Evolutionary conservation across 2,797 vertebrate species (phyloP), one percentile per base, ranked within the genome.

Genomic region (Halcyon leucocephala): DNA sequence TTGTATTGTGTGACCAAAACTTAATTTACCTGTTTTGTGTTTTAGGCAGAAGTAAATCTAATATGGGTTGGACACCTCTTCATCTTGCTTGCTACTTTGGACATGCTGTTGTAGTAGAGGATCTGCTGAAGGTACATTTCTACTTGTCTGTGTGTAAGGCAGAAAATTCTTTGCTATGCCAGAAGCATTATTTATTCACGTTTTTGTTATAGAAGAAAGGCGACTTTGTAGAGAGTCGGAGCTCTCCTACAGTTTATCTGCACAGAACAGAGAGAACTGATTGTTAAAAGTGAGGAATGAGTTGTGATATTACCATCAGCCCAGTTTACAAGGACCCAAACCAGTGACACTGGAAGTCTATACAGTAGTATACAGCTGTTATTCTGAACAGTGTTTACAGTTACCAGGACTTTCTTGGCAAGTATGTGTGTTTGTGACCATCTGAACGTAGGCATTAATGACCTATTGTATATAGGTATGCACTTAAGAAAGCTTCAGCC

Each of bases 81-180:
- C 99, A 99, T 67, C 97, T 99, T 93, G 98, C 99, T 21, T 99
- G 98, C 95, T 98, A 98, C 97, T 99, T 98, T 93, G 99, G 99
- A 91, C 98, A 99, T 95, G 97, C 91, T 78, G 96, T 98, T 90
- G 98, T 99, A 82, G 99, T 98, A 60, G 98, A 99, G 84, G 98
- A 99, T 97, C 96, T 99, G 74, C 98, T 99, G 65, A 99, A 99
- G 98, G 99, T 99, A 97, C 95, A 4, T 82, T 49, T 90, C 67
- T 86, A 0, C 58, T 94, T 77, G 52, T 22, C 9, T 64, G 5
- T 42, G 4, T 64, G 10, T 33, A 62, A 73, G 29, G 39, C 9
- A 79, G 35, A 93, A 79, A 74, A 70, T 52, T 66, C 12, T 78
- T 72, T 48, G 16, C 65, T 78, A 29, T 39, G 19, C 35, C 82